Conservation (phyloP, 2,888 invertebrate species). For the Hirtodrosophila trivittata region DNA sequence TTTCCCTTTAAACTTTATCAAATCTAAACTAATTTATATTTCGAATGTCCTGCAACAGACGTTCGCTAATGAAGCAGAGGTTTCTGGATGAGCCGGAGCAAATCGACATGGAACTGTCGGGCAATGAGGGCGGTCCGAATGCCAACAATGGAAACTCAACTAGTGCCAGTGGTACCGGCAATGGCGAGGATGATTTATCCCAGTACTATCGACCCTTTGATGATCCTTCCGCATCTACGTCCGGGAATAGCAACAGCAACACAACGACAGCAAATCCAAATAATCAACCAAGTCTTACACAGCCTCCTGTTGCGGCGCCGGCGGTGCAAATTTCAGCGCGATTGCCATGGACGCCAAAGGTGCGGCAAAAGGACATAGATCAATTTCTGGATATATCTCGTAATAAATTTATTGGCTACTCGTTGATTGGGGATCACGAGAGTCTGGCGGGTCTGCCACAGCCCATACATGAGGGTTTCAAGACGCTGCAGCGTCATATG, state of each 20-base stretch:
- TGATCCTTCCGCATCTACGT: conserved; percentile 82
- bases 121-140: conserved; percentile 79
- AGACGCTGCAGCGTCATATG: conserved; percentile 93
- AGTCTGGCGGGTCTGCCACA: conserved; percentile 97
- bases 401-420: conserved; percentile 98
- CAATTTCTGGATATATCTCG: conserved; percentile 95
- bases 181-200: conserved; percentile 84
- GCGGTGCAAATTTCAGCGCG: conserved; percentile 84
- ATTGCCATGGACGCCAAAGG: conserved; percentile 98
- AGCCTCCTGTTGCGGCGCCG: conserved; percentile 66
- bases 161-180: conserved; percentile 48
- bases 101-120: conserved; percentile 89
- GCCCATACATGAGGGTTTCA: conserved; percentile 98
- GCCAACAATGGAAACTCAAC: conserved; percentile 60
- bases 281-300: conserved; percentile 74
- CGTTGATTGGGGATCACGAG: conserved; percentile 92
- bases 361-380: conserved; percentile 96
- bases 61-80: conserved; percentile 94
- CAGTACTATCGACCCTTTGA: conserved; percentile 83
- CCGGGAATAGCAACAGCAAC: conserved; percentile 45
- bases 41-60: too few relatives aligned
- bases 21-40: too few relatives aligned
- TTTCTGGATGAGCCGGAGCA: conserved; percentile 92
- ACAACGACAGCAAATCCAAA: conserved; percentile 77
- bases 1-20: too few relatives aligned